Evolutionary conservation across 1,140 invertebrate genomes (phyloP).

Genomic region (Trypoxylus dichotomus): DNA sequence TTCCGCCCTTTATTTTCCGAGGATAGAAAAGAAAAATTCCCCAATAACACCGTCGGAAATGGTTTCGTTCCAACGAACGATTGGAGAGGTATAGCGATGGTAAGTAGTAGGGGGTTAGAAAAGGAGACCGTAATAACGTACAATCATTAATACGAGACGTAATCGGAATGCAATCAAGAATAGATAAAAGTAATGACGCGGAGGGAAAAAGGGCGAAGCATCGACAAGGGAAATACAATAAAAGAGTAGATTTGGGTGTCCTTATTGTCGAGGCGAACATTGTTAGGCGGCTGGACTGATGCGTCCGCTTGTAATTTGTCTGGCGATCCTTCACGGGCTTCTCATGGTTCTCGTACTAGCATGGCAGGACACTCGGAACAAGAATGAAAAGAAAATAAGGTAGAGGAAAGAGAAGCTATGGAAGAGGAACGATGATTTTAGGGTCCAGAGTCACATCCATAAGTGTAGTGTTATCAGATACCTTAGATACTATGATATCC

Average conservation of each 20-base stretch:
- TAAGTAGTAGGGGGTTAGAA: neutral
- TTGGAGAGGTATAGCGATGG: neutral
- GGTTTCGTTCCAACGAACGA: neutral
- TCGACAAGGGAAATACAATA: neutral
- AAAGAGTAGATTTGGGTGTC: neutral
- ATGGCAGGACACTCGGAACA: too few species aligned
- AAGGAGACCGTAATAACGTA: neutral
- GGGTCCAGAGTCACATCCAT: too few species aligned
- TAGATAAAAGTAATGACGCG: neutral
- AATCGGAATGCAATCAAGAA: neutral
- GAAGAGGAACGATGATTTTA: too few species aligned
- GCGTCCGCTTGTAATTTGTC: too few species aligned
- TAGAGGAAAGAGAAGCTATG: too few species aligned
- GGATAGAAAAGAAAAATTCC: neutral
- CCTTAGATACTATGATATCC: too few species aligned
- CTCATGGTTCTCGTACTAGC: too few species aligned
- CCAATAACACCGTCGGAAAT: neutral
- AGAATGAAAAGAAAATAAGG: too few species aligned
- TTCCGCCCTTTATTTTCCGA: neutral
- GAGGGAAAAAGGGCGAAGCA: neutral
- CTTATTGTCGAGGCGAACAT: neutral
- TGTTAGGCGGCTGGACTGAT: too few species aligned
- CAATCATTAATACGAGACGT: neutral
- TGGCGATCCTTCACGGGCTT: too few species aligned
- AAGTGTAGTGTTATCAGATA: too few species aligned